Percentiles rank a stretch among this genome's conserved stretches.
Evolutionary conservation across 2,888 invertebrate species (phyloP).

Genomic region (Acrocera orbiculus): DNA sequence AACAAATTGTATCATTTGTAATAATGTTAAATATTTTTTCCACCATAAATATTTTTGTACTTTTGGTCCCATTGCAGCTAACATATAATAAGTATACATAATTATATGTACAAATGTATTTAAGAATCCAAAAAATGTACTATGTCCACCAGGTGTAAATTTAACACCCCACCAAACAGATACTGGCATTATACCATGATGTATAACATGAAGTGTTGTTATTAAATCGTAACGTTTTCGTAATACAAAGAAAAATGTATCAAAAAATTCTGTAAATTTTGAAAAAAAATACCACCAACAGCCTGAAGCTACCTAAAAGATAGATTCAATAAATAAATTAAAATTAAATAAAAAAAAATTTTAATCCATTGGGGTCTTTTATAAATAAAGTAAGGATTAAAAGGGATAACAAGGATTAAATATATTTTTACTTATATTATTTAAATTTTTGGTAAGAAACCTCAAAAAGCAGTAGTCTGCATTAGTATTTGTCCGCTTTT

Average conservation of each 20-base stretch:
- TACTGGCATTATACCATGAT: conserved; percentile 90
- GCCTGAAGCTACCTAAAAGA: conserved; percentile 56
- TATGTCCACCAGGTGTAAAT: conserved; percentile 80
- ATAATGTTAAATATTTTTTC: conserved; percentile 81
- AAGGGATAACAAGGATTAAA: too few relatives aligned
- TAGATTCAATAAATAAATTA: conserved; percentile 4
- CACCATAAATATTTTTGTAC: conserved; percentile 85
- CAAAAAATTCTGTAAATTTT: conserved; percentile 85
- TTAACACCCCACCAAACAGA: conserved; percentile 86
- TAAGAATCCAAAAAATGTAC: conserved; percentile 81
- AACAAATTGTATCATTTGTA: conserved; percentile 89
- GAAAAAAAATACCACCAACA: conserved; percentile 94
- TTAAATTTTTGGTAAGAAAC: too few relatives aligned
- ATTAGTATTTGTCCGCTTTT: too few relatives aligned
- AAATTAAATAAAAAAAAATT: conserved; percentile 3
- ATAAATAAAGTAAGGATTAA: too few relatives aligned
- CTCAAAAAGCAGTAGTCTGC: too few relatives aligned
- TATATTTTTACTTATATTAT: too few relatives aligned
- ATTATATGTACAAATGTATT: conserved; percentile 90
- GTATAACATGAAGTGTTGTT: conserved; percentile 80
- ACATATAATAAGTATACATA: conserved; percentile 85
- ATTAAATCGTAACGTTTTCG: conserved; percentile 86
- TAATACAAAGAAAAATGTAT: conserved; percentile 87
- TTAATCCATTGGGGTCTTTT: not conserved
- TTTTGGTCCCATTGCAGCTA: conserved; percentile 76